phyloP scores from a whole-genome alignment of 2,797 vertebrate genomes.

The Carduelis carduelis region DNA sequence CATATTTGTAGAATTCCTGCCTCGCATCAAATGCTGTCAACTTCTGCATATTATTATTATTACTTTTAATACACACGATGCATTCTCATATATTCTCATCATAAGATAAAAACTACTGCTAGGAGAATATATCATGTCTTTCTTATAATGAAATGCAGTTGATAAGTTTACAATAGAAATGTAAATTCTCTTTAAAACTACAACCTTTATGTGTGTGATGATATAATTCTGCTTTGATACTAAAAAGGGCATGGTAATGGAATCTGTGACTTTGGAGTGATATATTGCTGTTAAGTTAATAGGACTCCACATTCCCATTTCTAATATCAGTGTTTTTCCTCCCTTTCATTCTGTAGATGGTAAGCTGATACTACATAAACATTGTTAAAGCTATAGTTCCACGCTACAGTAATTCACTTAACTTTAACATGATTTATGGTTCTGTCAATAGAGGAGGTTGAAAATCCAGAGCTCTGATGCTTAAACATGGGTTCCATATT shows the following conservation, averaged over 20 bases:
- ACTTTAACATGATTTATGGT: slow-evolving; percentile 90
- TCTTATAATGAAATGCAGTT: slow-evolving; percentile 50
- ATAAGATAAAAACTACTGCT: slow-evolving; percentile 39
- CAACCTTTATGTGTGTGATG: slow-evolving; percentile 40
- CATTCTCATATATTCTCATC: neutral
- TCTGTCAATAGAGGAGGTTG: slow-evolving; percentile 87
- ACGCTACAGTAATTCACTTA: slow-evolving; percentile 92
- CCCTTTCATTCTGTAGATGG: slow-evolving; percentile 76
- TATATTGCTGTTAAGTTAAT: slow-evolving; percentile 72
- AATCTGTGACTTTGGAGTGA: slow-evolving; percentile 68
- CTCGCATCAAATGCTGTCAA: neutral
- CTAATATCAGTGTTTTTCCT: slow-evolving; percentile 59
- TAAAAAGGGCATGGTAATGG: slow-evolving; percentile 47
- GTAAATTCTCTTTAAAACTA: slow-evolving; percentile 54
- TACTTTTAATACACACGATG: slow-evolving; percentile 19
- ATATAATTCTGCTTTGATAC: slow-evolving; percentile 52
- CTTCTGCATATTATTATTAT: slow-evolving; percentile 17
- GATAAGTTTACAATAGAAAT: slow-evolving; percentile 61
- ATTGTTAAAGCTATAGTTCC: slow-evolving; percentile 85
- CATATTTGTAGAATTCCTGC: neutral
- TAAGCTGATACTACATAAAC: slow-evolving; percentile 84
- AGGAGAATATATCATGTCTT: slow-evolving; percentile 10
- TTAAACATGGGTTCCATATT: slow-evolving; percentile 79
- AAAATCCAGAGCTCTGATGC: slow-evolving; percentile 74
- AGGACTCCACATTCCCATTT: slow-evolving; percentile 70